Base-by-base conservation (phyloP, 2,113 vertebrate genomes). In the Ptilonorhynchus violaceus region DNA sequence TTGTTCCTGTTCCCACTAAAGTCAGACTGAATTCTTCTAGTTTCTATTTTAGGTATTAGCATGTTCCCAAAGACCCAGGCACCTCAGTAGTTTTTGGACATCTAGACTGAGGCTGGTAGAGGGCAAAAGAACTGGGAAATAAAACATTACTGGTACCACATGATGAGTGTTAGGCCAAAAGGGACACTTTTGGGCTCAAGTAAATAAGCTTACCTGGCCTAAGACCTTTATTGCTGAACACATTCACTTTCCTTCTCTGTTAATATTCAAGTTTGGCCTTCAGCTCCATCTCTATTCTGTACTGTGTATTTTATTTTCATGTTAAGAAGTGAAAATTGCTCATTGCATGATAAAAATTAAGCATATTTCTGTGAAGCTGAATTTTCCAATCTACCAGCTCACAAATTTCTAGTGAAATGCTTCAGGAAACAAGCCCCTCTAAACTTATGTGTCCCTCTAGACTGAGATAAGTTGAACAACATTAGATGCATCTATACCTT, bases 391-490 rank as follows among this genome's bases (percentile, higher is more conserved):
- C 68, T 63, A 58, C 63, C 75, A 93, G 56, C 72, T 93, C 82
- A 69, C 42, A 69, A 39, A 69, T 93, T 90, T 67, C 77, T 69
- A 42, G 39, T 74, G 75, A 83, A 93, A 74, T 20, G 31, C 44
- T 91, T 78, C 96, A 94, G 91, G 85, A 94, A 93, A 95, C 2
- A 0, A 92, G 64, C 69, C 68, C 63, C 46, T 84, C 74, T 83
- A 20, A 81, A 96, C 76, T 93, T 92, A 96, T 92, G 95, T 90
- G 88, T 86, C 93, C 91, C 89, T 87, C 66, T 86, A 92, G 96
- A 96, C 56, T 72, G 89, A 97, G 92, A 96, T 94, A 96, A 95
- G 95, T 85, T 41, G 75, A 92, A 91, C 59, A 69, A 84, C 39
- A 28, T 79, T 78, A 94, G 76, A 93, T 82, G 53, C 88, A 94